phyloP scores from a whole-genome alignment of 2,797 vertebrate genomes.

The Eremophila alpestris region DNA sequence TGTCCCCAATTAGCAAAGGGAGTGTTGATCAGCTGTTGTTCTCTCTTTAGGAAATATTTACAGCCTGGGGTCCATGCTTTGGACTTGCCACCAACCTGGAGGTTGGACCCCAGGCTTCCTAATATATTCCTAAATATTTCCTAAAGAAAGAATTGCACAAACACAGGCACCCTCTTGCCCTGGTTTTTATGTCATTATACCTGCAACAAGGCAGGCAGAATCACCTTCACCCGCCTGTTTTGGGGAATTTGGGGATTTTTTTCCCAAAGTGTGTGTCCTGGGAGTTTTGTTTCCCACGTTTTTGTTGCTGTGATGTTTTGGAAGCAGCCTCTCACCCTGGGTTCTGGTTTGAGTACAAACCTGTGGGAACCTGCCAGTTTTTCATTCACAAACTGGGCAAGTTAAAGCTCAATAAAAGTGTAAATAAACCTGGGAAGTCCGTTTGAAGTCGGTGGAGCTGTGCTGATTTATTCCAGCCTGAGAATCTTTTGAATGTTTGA shows the following conservation, averaged over 20 bases:
- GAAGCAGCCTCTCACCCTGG: not conserved
- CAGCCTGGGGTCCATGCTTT: not conserved
- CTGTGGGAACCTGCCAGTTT: not conserved
- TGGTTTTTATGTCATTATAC: not conserved
- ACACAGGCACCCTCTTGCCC: not conserved
- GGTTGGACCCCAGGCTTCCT: no score
- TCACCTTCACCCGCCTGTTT: not conserved
- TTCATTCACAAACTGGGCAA: not conserved
- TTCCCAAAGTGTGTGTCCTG: not conserved
- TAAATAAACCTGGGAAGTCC: not conserved
- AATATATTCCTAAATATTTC: no score
- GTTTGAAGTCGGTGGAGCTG: not conserved
- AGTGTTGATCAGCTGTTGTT: not conserved
- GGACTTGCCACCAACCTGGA: not conserved
- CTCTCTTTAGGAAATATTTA: not conserved
- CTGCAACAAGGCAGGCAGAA: not conserved
- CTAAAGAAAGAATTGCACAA: no score
- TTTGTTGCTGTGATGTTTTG: not conserved
- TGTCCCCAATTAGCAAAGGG: not conserved
- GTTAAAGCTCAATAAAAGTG: not conserved
- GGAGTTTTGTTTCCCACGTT: rapidly evolving
- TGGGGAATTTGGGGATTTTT: not conserved
- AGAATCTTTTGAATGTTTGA: not conserved
- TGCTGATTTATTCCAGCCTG: not conserved
- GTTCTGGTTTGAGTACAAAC: not conserved